Evolutionary conservation across 2,888 invertebrate species (phyloP).

Genomic region (Drosophila anomalata): DNA sequence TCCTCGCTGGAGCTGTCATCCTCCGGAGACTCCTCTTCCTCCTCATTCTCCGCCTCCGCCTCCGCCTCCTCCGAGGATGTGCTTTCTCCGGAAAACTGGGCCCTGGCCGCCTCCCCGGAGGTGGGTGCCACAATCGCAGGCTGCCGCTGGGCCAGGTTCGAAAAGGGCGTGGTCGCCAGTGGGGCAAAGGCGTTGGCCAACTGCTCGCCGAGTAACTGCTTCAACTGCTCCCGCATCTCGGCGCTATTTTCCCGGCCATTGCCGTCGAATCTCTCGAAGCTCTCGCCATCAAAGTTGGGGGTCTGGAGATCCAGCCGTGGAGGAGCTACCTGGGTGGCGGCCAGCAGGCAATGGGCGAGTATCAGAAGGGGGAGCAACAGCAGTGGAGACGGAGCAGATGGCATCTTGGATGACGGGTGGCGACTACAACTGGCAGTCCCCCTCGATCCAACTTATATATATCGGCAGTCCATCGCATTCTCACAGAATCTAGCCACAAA

Average conservation of each 20-base stretch:
- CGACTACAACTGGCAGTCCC: slow-evolving; percentile 3
- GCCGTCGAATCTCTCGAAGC: slow-evolving; percentile 56
- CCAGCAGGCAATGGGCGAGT: slow-evolving; percentile 6
- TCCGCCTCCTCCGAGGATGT: slow-evolving; percentile 41
- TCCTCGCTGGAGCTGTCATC: slow-evolving; percentile 32
- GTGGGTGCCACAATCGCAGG: slow-evolving; percentile 58
- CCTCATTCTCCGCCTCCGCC: slow-evolving; percentile 21
- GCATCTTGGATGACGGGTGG: background rate
- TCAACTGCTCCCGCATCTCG: slow-evolving; percentile 40
- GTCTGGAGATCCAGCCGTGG: slow-evolving; percentile 45
- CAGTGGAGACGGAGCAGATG: slow-evolving; percentile 16
- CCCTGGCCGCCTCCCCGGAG: slow-evolving; percentile 40
- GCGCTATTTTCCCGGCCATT: slow-evolving; percentile 11
- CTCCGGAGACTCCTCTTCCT: slow-evolving; percentile 13
- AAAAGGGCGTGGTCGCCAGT: slow-evolving; percentile 47
- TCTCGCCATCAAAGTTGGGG: slow-evolving; percentile 56
- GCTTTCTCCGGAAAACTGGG: slow-evolving; percentile 34
- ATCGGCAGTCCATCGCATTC: slow-evolving; percentile 13
- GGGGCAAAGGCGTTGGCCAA: slow-evolving; percentile 59
- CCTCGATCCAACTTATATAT: slow-evolving; percentile 42
- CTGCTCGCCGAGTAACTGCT: slow-evolving; percentile 52
- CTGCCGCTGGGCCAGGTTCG: slow-evolving; percentile 32
- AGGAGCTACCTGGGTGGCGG: slow-evolving; percentile 17
- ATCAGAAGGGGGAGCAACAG: slow-evolving; percentile 39
- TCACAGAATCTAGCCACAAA: slow-evolving; percentile 51